Evolutionary conservation across 2,888 invertebrate genomes (phyloP), one percentile per base, ranked within the genome.

Genomic region (Yponomeuta cagnagella): DNA sequence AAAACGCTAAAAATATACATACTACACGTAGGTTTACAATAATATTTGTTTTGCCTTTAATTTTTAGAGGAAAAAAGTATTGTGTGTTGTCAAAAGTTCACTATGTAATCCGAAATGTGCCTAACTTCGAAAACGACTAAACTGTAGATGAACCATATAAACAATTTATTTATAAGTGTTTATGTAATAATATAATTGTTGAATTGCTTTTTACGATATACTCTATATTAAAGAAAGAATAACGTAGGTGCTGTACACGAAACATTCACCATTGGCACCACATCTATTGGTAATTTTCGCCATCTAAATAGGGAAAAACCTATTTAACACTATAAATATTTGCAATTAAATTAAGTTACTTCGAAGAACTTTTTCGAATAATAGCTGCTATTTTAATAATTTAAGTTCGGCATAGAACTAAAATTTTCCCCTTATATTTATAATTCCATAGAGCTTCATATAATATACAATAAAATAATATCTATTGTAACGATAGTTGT

Each of bases 111-210:
- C 52, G 52, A 58, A 58, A 58, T 58, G 52, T 58, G 52, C 52
- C 52, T 58, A 58, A 58, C 52, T 58, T 58, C 52, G 52, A 58
- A 58, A 69, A 48, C 31, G 58, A 58, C 33, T 69, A 31, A 69
- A 75, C 70, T 75, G 73, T 74, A 73, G 71, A 73, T 74, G 74
- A 65, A 68, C 73, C 72, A 72, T 77, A 78, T 75, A 73, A 75
- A 37, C 74, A 71, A 74, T 72, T 71, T 73, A 72, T 74, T 72
- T 58, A 58, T 15, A 58, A 58, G 15, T 58, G 52, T 58, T 58
- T 58, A 58, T 58, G 15, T 58, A 58, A 58, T 58, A 58, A 58
- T 43, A 58, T 58, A 58, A 58, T 10, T 12, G 52, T 58, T 58
- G 15, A 58, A 58, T 58, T 58, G 52, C 52, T 58, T 58, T 58